Base-by-base conservation (phyloP, 2,888 invertebrate species). In the Chromoteleia sp. region DNA sequence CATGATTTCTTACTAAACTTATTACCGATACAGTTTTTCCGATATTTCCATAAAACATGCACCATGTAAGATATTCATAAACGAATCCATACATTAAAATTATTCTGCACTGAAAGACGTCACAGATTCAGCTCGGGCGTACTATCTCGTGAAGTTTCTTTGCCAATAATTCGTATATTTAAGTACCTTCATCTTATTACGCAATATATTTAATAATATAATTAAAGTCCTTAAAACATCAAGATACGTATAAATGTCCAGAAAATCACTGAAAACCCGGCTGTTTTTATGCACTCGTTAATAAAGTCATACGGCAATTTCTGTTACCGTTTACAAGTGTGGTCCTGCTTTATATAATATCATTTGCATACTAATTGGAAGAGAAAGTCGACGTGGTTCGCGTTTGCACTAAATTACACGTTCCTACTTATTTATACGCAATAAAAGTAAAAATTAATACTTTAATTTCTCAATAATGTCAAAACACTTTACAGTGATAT, bases 311-410 rank as follows among this genome's bases (percentile, higher is more conserved):
- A 71, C 58, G 19, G 48, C 41, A 48, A 75, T 58, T 65, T 56
- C 58, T 39, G 56, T 65, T 56, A 29, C 54, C 74, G 21, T 74
- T 63, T 63, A 29, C 41, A 58, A 56, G 58, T 58, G 67, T 68
- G 70, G 77, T 70, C 63, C 56, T 71, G 56, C 41, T 70, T 77
- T 77, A 70, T 70, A 63, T 71, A 77, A 77, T 45, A 65, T 48
- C 45, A 77, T 77, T 77, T 70, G 70, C 77, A 77, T 70, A 65
- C 70, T 71, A 70, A 77, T 70, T 71, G 63, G 61, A 71, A 58
- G 77, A 70, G 77, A 77, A 77, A 77, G 77, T 63, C 56, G 48
- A 50, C 45, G 8, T 52, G 59, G 21, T 76, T 61, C 36, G 21
- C 43, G 19, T 68, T 76, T 59, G 36, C 5, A 14, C 19, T 43